A percentile compares a stretch with the other conserved stretches of the same genome.
Conservation (phyloP, 2,797 vertebrate species). For the Poliocrania exsul region DNA sequence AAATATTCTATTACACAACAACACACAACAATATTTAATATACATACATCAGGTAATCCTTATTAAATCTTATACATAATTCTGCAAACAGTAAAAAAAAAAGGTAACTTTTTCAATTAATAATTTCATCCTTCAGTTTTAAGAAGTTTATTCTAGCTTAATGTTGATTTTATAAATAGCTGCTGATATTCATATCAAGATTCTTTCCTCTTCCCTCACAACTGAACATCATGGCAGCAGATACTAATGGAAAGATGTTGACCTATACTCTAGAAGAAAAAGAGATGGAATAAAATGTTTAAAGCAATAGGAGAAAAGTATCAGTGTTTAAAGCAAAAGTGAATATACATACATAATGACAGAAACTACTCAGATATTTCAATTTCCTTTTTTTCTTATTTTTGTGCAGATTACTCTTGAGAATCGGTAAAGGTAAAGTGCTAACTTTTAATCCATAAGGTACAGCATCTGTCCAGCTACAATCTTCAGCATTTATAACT, state of each 20-base stretch:
- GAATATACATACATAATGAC: not conserved
- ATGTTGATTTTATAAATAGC: not conserved
- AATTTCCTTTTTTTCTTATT: not conserved
- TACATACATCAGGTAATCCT: not conserved
- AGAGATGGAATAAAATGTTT: not conserved
- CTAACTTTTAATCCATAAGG: not conserved
- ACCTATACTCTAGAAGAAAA: not conserved
- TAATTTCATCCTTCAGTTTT: not conserved
- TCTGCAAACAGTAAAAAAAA: not conserved
- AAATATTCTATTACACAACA: not conserved
- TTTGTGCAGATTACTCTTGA: not conserved
- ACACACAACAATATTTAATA: not conserved
- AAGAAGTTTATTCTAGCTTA: not conserved
- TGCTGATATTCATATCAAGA: not conserved
- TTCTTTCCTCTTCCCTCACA: not conserved
- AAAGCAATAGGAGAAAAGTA: not conserved
- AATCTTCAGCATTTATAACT: not conserved
- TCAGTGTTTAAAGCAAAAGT: not conserved
- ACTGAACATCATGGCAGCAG: not conserved
- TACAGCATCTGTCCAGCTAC: not conserved
- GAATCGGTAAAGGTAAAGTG: not conserved
- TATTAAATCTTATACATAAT: not conserved
- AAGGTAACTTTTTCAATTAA: not conserved
- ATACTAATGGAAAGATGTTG: not conserved
- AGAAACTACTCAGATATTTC: not conserved